Evolutionary conservation across 2,113 vertebrate genomes (phyloP), one percentile per base, ranked within the genome.

Genomic region (Salminus brasiliensis): DNA sequence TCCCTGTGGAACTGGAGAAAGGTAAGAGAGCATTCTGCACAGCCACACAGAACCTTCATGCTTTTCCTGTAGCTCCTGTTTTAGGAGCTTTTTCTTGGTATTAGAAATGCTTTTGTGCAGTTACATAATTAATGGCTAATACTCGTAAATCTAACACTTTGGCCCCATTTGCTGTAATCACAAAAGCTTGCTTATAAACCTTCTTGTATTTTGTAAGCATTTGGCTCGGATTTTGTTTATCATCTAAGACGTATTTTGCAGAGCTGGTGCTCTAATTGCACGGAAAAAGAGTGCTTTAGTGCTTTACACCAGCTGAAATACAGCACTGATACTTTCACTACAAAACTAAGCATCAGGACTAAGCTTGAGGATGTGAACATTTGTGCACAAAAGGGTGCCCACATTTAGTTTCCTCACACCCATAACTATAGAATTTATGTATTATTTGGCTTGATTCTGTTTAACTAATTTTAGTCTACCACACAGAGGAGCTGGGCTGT

Each of bases 1-100:
- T 99, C 87, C 96, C 97, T 0, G 97, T 99, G 41, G 97, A 98
- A 91, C 93, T 99, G 88, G 96, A 98, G 85, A 98, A 98, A 94
- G 97, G 97, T 98, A 76, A 66, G n/a, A 23, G 52, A 69, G 29
- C n/a, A 52, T 47, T 11, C 45, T 52, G 52, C 23, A 55, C 52
- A 55, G 52, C 16, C 69, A 11, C 29, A 32, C 45, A 39, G 13
- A 18, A 66, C 47, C 55, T 57, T 41, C n/a, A n/a, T n/a, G n/a
- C n/a, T n/a, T n/a, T 29, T 30, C 30, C 27, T 2, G n/a, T 39
- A 53, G 36, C 66, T 59, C 23, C 23, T 18, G 18, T 39, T 27
- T 27, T 25, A 55, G 43, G 47, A 39, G 13, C 32, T 3, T 41
- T 23, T 57, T n/a, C 32, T 45, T 45, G 13, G 4, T 12, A 25